Evolutionary conservation across 2,888 invertebrate genomes (phyloP), one percentile per base, ranked within the genome.

Genomic region (Busseola fusca): DNA sequence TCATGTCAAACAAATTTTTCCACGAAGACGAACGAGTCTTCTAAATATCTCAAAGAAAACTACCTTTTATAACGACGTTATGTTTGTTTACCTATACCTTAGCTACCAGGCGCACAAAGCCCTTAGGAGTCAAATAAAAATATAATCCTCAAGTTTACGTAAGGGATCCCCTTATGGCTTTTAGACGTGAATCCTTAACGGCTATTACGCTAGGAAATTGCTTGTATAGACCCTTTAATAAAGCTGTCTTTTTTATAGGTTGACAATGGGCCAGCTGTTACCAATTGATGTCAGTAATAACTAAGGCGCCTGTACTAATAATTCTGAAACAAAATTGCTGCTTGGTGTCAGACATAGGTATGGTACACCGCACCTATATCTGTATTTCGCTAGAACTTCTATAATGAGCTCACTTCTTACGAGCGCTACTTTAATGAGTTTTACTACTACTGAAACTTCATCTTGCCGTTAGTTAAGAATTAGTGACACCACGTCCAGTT

Each of bases 121-220:
- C 50, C 34, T 63, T 45, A 59, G 37, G 48, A 81, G 65, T 63
- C 82, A 82, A 78, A 78, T 79, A 82, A 66, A 73, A 82, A 69
- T 71, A 77, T 66, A 81, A 77, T 71, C 62, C 58, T 30, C 62
- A 52, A 78, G 82, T 79, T 69, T 78, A 69, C 74, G 69, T 69
- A 64, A 77, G 78, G 81, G 78, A 81, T 81, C 71, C 57, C 54
- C 42, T 56, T 62, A 40, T 30, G 72, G 25, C 50, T 58, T 70
- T 76, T 64, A 66, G 50, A 54, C 21, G n/a, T 16, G 34, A 70
- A 77, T 81, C 69, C 52, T 37, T 64, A 74, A 78, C 74, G 57
- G 50, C 21, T 74, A 58, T 65, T 64, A 54, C 37, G 50, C 30
- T 25, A 60, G 74, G 56, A 64, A 60, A 79, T 59, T 64, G 80